Evolutionary conservation across 2,113 vertebrate species (phyloP).

Genomic region (Dicrurus megarhynchus): DNA sequence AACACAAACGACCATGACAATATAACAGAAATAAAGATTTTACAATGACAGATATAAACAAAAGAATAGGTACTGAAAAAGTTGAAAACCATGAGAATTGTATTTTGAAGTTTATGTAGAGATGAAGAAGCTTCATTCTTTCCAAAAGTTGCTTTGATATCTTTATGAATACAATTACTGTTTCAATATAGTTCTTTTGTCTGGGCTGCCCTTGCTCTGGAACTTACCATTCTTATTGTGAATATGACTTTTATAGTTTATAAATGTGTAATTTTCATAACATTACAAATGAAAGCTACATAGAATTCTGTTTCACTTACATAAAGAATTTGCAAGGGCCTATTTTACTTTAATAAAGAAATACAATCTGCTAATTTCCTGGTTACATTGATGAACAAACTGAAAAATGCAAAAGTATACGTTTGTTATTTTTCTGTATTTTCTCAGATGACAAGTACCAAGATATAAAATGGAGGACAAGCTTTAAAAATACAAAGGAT

Average conservation of each 20-base stretch:
- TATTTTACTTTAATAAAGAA: background rate
- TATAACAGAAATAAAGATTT: slow-evolving; percentile 11
- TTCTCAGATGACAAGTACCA: background rate
- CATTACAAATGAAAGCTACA: background rate
- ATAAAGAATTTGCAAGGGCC: background rate
- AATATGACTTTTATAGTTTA: slow-evolving; percentile 3
- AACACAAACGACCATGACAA: slow-evolving; percentile 23
- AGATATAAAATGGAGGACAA: background rate
- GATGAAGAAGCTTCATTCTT: slow-evolving; percentile 10
- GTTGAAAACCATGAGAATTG: background rate
- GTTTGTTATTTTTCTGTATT: background rate
- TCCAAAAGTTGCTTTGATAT: background rate
- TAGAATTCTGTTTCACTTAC: background rate
- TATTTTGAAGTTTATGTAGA: slow-evolving; percentile 20
- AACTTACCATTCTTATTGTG: background rate
- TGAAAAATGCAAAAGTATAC: background rate
- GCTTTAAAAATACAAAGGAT: background rate
- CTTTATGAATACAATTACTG: slow-evolving; percentile 11
- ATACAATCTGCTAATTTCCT: slow-evolving; percentile 11
- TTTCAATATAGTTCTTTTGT: background rate
- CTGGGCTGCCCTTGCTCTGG: background rate
- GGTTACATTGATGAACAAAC: background rate
- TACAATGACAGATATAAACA: slow-evolving; percentile 39
- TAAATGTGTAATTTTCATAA: background rate
- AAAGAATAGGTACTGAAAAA: background rate